Conservation (phyloP, 2,888 invertebrate species). For the Rhabditophanes sp. region DNA sequence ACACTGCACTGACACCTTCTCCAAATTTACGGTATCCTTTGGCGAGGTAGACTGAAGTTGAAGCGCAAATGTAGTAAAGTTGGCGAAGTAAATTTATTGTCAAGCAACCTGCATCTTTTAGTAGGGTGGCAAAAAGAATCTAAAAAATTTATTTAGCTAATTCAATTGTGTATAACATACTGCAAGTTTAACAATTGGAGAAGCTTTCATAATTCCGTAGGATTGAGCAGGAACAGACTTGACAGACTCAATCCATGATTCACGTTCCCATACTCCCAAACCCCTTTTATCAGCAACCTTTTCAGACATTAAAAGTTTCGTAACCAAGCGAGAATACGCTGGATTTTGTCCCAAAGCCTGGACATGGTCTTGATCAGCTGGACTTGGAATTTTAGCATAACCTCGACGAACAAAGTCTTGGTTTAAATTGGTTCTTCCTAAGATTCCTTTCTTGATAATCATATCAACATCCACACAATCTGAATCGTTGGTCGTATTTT, state of each 20-base stretch:
- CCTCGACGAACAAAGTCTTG: constrained; percentile 39
- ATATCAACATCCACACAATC: constrained; percentile 35
- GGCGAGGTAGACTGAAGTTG: no score
- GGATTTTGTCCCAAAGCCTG: constrained; percentile 31
- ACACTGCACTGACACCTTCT: no score
- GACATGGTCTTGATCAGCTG: constrained; percentile 29
- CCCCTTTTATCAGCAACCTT: constrained; percentile 43
- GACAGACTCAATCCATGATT: constrained; percentile 39
- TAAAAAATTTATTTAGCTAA: no score
- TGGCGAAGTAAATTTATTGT: no score
- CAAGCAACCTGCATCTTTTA: no score
- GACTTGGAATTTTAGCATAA: constrained; percentile 36
- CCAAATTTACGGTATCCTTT: no score
- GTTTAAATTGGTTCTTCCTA: constrained; percentile 38
- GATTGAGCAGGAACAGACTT: constrained; percentile 32
- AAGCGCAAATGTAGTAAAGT: no score
- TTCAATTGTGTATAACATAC: no score
- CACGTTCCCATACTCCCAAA: constrained; percentile 43
- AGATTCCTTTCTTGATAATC: constrained; percentile 30
- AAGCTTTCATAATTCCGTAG: constrained; percentile 23
- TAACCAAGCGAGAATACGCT: constrained; percentile 39
- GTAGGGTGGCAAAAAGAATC: no score
- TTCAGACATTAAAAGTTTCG: constrained; percentile 37
- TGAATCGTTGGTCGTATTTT: constrained; percentile 20
- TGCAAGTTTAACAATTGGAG: constrained; percentile 32